phyloP scores from a whole-genome alignment of 2,797 vertebrate genomes.

The Pseudotriccus pelzelni region DNA sequence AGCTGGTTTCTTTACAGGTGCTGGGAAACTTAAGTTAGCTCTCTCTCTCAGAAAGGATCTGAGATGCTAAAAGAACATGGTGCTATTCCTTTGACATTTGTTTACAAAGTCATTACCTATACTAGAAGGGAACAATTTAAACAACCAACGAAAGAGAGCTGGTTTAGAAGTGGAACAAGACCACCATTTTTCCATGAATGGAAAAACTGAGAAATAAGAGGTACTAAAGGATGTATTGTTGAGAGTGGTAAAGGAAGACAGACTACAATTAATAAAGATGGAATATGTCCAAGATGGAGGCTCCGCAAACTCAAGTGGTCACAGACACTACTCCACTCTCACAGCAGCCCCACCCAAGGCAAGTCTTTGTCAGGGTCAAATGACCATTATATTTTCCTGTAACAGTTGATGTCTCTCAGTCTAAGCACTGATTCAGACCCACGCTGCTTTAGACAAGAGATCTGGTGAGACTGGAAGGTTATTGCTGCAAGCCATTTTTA shows the following conservation, averaged over 20 bases:
- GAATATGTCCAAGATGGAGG: neutral
- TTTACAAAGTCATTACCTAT: neutral
- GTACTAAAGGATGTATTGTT: neutral
- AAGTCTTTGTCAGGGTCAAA: neutral
- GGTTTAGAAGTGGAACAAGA: neutral
- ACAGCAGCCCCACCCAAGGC: neutral
- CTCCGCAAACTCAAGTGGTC: neutral
- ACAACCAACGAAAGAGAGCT: neutral
- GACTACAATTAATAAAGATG: neutral
- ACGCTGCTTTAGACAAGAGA: neutral
- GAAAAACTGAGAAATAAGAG: constrained; percentile 3
- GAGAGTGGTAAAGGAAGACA: constrained; percentile 1
- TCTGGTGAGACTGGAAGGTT: neutral
- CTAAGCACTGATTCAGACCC: neutral
- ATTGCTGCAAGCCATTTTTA: neutral
- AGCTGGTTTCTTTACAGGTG: neutral
- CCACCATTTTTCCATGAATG: neutral
- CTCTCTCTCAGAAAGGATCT: neutral
- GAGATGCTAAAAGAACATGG: neutral
- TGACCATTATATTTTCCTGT: neutral
- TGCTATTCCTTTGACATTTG: neutral
- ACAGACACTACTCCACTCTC: neutral
- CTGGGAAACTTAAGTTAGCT: neutral
- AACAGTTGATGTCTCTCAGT: neutral
- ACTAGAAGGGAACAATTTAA: neutral